Percentiles rank a stretch among this genome's conserved stretches.
Evolutionary conservation across 2,888 invertebrate genomes (phyloP).

Genomic region (Blastobasis adustella): DNA sequence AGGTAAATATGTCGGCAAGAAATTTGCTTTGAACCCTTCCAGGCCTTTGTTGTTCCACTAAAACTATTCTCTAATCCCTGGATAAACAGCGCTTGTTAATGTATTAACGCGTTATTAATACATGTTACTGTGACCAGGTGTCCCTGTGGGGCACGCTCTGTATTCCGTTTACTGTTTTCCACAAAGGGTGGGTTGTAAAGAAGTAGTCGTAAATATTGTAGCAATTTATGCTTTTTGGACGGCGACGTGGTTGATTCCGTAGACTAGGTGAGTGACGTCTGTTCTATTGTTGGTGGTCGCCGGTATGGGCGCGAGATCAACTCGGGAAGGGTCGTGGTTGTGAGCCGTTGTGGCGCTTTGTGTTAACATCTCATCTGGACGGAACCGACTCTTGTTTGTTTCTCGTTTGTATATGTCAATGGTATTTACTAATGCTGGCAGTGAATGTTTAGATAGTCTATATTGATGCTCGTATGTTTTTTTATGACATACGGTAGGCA

Average conservation of each 20-base stretch:
- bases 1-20: slow-evolving; percentile 75
- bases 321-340: too few species aligned
- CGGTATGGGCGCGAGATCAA: too few species aligned
- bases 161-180: slow-evolving; percentile 53
- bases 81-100: slow-evolving; percentile 73
- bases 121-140: slow-evolving; percentile 70
- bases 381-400: too few species aligned
- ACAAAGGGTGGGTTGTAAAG: slow-evolving; percentile 55
- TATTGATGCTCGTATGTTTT: too few species aligned
- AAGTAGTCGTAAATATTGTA: slow-evolving; percentile 66
- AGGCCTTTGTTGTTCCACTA: slow-evolving; percentile 71
- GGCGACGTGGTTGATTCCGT: slow-evolving; percentile 5
- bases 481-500: too few species aligned
- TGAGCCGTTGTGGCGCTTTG: too few species aligned
- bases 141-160: slow-evolving; percentile 52
- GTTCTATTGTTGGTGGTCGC: too few species aligned
- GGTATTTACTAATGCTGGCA: too few species aligned
- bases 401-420: too few species aligned
- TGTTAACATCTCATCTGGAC: too few species aligned
- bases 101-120: slow-evolving; percentile 74
- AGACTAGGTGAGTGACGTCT: too few species aligned
- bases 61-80: slow-evolving; percentile 74
- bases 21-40: slow-evolving; percentile 74
- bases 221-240: slow-evolving; percentile 56
- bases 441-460: too few species aligned